These are phyloP conservation scores for Yponomeuta evonymella DNA, from an alignment of 2,888 invertebrate genomes.

Conservation along the genomic window DNA sequence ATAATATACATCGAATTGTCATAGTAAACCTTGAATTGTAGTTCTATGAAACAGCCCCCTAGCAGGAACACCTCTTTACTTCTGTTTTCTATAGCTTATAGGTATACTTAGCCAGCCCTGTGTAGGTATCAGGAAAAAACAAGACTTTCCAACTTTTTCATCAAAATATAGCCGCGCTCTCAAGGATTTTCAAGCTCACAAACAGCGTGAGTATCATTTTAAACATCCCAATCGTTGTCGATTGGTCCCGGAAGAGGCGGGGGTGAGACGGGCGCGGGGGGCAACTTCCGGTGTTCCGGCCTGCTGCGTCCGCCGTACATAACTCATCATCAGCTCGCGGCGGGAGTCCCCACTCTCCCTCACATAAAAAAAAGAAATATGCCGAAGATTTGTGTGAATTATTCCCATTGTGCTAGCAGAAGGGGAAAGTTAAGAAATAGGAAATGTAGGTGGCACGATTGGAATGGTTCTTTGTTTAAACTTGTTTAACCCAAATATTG, in stretches of 20 bases:
- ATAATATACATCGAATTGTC: no score
- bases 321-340: slow-evolving; percentile 70
- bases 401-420: slow-evolving; percentile 52
- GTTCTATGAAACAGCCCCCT: no score
- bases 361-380: slow-evolving; percentile 56
- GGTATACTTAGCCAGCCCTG: no score
- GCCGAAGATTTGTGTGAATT: slow-evolving; percentile 64
- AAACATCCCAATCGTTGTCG: slow-evolving; percentile 26
- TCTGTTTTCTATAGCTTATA: no score
- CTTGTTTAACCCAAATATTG: neutral
- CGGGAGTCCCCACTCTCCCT: slow-evolving; percentile 55
- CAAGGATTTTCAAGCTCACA: no score
- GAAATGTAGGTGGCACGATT: slow-evolving; percentile 27
- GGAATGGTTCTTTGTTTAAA: neutral
- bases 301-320: slow-evolving; percentile 33
- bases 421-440: slow-evolving; percentile 44
- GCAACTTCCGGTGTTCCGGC: slow-evolving; percentile 60
- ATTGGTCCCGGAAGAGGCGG: slow-evolving; percentile 71
- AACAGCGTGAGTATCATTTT: neutral
- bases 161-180: no score
- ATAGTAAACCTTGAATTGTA: no score
- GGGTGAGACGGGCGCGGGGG: slow-evolving; percentile 51
- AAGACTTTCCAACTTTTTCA: no score
- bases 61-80: no score
- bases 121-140: no score